phyloP scores from a whole-genome alignment of 2,797 vertebrate genomes.

The Parotocinclus haroldoi region DNA sequence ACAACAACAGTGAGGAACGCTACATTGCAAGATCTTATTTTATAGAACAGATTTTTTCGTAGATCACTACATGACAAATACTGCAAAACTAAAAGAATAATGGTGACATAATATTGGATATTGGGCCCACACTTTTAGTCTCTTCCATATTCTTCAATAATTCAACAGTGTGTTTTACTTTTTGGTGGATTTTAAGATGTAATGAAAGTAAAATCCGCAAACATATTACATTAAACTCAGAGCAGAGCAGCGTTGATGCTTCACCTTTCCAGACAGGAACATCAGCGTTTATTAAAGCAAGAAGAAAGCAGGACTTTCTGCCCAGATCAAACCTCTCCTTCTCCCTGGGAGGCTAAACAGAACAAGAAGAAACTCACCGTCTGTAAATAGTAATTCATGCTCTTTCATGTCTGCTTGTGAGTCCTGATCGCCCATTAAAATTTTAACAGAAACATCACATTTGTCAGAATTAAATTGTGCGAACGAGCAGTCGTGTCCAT shows the following conservation, averaged over 20 bases:
- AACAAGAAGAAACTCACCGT: conserved; percentile 67
- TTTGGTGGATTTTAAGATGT: conserved; percentile 62
- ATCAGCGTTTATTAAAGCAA: conserved; percentile 44
- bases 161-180: conserved; percentile 45
- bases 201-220: neutral
- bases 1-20: too few relatives aligned
- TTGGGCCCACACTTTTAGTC: too few relatives aligned
- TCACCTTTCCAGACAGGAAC: conserved; percentile 29
- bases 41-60: too few relatives aligned
- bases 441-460: conserved; percentile 75
- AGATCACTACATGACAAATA: too few relatives aligned
- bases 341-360: conserved; percentile 72
- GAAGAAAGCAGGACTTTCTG: conserved; percentile 44
- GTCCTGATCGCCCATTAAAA: conserved; percentile 71
- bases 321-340: conserved; percentile 46
- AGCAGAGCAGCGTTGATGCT: conserved; percentile 2
- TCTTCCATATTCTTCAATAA: neutral
- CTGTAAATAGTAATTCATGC: conserved; percentile 71
- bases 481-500: conserved; percentile 52
- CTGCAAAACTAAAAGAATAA: conserved; percentile 4
- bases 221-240: conserved; percentile 19
- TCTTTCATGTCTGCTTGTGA: conserved; percentile 68
- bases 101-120: too few relatives aligned
- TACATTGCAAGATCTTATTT: too few relatives aligned
- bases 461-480: conserved; percentile 71